A percentile compares a stretch with the other conserved stretches of the same genome.
These are phyloP conservation scores for Myiotriccus ornatus DNA, from an alignment of 2,797 vertebrate genomes.

Conservation along the genomic window DNA sequence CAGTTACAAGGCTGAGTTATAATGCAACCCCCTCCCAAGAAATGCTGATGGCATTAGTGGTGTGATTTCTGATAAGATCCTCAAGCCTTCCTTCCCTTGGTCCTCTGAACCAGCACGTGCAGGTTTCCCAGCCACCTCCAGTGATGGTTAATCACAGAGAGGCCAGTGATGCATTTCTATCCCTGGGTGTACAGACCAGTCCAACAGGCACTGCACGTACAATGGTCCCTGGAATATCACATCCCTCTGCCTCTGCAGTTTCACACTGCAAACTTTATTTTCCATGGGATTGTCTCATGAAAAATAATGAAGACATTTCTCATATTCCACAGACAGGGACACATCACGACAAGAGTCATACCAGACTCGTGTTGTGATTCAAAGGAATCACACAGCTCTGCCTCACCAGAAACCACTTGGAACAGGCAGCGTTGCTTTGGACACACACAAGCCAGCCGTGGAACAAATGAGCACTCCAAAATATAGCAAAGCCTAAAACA, in stretches of 20 bases:
- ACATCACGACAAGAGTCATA: slow-evolving; percentile 17
- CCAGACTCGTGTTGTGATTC: slow-evolving; percentile 49
- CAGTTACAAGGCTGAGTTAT: slow-evolving; percentile 20
- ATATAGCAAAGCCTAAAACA: not conserved
- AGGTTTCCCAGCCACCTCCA: not conserved
- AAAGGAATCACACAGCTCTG: not conserved
- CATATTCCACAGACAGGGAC: slow-evolving; percentile 20
- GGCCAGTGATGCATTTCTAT: slow-evolving; percentile 33
- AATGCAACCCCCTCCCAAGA: not conserved
- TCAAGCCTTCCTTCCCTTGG: not conserved
- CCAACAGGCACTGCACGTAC: not conserved
- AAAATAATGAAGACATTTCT: slow-evolving; percentile 38
- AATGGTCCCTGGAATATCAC: not conserved
- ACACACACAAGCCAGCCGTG: not conserved
- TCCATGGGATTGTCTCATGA: not conserved
- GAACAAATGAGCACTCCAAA: slow-evolving; percentile 4
- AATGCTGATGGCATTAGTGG: not conserved
- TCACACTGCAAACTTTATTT: not conserved
- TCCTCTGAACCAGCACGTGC: not conserved
- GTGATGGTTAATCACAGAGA: slow-evolving; percentile 44
- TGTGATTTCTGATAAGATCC: slow-evolving; percentile 3
- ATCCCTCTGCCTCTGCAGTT: not conserved
- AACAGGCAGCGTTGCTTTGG: not conserved
- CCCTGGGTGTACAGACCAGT: not conserved
- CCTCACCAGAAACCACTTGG: slow-evolving; percentile 51